These are phyloP conservation scores for Drosophila differens DNA, from an alignment of 2,888 invertebrate species.

Conservation along the genomic window DNA sequence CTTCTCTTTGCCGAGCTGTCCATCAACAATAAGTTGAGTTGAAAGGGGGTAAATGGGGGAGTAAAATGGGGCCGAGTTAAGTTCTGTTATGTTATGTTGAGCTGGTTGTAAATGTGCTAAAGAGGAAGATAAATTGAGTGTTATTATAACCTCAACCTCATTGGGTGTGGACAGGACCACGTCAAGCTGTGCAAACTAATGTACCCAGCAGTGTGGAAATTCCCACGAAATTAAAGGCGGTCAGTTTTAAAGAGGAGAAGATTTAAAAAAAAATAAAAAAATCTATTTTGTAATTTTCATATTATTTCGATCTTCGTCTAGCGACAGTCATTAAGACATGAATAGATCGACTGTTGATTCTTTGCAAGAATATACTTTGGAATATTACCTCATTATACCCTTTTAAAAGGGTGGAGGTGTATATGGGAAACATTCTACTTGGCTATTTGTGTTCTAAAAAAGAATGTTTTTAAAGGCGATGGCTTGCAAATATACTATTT, in stretches of 20 bases:
- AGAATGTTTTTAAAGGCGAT: neutral
- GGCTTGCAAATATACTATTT: neutral
- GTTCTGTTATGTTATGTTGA: constrained; percentile 22
- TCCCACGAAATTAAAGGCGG: constrained; percentile 7
- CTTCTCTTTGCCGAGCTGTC: constrained; percentile 21
- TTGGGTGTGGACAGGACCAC: constrained; percentile 11
- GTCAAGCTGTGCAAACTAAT: constrained; percentile 28
- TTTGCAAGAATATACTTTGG: neutral
- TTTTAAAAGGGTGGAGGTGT: neutral
- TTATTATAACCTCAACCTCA: constrained; percentile 60
- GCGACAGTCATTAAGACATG: neutral
- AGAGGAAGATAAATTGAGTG: constrained; percentile 67
- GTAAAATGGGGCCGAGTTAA: constrained; percentile 4
- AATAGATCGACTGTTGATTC: neutral
- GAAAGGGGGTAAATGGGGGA: neutral
- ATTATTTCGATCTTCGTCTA: neutral
- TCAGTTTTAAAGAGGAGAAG: neutral
- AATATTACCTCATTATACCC: neutral
- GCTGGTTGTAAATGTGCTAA: constrained; percentile 68
- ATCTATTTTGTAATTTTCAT: neutral
- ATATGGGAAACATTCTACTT: neutral
- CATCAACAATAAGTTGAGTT: constrained; percentile 26
- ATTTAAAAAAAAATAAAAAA: neutral
- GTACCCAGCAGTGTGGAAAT: constrained; percentile 30
- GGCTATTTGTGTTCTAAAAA: neutral